A percentile compares a stretch with the other conserved stretches of the same genome.
Conservation (phyloP, 2,888 invertebrate species). For the Troides aeacus region DNA sequence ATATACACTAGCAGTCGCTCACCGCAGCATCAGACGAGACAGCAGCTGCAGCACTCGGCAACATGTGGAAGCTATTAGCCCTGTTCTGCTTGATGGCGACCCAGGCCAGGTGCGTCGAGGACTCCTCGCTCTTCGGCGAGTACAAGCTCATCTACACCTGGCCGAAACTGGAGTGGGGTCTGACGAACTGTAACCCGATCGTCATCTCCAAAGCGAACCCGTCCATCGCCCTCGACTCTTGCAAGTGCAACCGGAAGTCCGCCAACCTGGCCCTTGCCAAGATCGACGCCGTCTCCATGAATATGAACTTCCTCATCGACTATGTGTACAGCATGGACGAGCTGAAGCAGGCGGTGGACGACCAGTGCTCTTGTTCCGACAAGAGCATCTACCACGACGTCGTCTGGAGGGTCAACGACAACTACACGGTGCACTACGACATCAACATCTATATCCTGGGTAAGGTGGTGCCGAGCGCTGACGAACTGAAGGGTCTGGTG, state of each 20-base stretch:
- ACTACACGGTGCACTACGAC: too few relatives aligned
- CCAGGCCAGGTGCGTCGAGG: not conserved
- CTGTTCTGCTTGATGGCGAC: not conserved
- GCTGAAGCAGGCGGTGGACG: not conserved
- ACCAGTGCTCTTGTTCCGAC: too few relatives aligned
- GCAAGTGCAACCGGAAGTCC: not conserved
- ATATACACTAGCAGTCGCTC: not conserved
- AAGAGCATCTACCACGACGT: too few relatives aligned
- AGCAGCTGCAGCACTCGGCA: not conserved
- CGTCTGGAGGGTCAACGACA: too few relatives aligned
- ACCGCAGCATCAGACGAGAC: not conserved
- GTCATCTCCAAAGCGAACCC: not conserved
- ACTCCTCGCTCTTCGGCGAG: not conserved
- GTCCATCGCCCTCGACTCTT: not conserved
- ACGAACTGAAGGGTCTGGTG: not conserved
- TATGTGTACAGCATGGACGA: not conserved
- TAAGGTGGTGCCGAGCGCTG: too few relatives aligned
- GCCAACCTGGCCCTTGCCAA: not conserved
- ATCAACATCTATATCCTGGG: too few relatives aligned
- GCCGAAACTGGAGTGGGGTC: not conserved
- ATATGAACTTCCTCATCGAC: not conserved
- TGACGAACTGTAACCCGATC: not conserved
- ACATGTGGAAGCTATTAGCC: not conserved
- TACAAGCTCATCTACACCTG: not conserved
- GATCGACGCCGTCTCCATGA: not conserved